A percentile compares a stretch with the other conserved stretches of the same genome.
phyloP scores from a whole-genome alignment of 1,140 invertebrate species.

The Piezodorus guildinii region DNA sequence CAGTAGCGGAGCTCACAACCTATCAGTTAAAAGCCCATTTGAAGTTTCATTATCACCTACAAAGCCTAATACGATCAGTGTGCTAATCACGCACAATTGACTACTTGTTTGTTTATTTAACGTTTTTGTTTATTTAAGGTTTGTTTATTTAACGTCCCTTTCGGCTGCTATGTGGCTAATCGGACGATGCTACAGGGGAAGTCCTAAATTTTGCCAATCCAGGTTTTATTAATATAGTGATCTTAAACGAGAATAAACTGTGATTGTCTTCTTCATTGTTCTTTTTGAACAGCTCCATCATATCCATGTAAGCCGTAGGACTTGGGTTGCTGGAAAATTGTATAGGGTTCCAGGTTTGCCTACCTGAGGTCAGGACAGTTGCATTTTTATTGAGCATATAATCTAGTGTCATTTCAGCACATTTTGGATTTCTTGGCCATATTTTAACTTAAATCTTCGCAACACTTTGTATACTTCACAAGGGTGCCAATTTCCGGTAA shows the following conservation, averaged over 20 bases:
- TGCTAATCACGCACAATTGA: too few relatives aligned
- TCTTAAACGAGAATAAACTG: not conserved
- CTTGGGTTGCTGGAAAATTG: not conserved
- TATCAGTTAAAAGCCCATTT: too few relatives aligned
- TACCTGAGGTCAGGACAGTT: not conserved
- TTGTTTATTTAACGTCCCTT: too few relatives aligned
- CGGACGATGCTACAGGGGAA: too few relatives aligned
- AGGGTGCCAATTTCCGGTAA: not conserved
- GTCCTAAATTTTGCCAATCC: too few relatives aligned
- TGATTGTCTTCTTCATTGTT: not conserved
- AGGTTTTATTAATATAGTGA: too few relatives aligned
- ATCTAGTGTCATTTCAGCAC: not conserved
- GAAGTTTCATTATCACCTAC: too few relatives aligned
- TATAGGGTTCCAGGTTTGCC: constrained; percentile 1
- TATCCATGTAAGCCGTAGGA: not conserved
- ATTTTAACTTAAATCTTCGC: not conserved
- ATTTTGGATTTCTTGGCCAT: not conserved
- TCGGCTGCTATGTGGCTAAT: too few relatives aligned
- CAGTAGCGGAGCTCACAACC: too few relatives aligned
- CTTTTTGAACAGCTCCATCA: not conserved
- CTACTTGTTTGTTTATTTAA: too few relatives aligned
- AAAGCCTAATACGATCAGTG: too few relatives aligned
- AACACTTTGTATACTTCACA: not conserved
- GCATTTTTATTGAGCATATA: constrained; percentile 4
- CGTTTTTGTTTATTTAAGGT: too few relatives aligned